Percentiles rank a stretch among this genome's conserved stretches.
These are phyloP conservation scores for Etia nguti DNA, from an alignment of 2,113 vertebrate genomes.

Conservation along the genomic window DNA sequence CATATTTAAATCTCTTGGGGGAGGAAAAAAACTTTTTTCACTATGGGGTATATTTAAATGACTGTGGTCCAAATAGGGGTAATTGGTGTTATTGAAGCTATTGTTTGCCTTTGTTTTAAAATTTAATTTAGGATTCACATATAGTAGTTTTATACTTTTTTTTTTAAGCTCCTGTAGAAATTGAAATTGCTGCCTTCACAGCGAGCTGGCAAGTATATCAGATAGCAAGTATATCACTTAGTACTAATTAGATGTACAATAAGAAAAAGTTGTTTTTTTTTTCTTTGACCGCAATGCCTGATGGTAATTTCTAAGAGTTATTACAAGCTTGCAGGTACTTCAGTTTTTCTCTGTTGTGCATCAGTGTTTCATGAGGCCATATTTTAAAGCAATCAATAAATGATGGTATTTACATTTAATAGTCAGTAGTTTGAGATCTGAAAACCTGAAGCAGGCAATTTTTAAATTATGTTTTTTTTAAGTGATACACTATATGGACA, in stretches of 20 bases:
- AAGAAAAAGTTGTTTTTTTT: neutral
- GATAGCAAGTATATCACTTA: neutral
- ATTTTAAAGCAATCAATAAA: neutral
- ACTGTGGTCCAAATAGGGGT: slow-evolving; percentile 45
- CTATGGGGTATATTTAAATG: slow-evolving; percentile 52
- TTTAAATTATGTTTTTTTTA: no score
- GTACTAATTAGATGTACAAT: neutral
- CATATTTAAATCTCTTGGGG: slow-evolving; percentile 48
- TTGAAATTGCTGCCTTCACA: slow-evolving; percentile 20
- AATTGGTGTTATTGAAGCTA: slow-evolving; percentile 46
- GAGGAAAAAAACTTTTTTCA: slow-evolving; percentile 31
- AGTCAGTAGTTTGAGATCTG: neutral
- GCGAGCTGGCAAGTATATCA: neutral
- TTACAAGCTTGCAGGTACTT: neutral
- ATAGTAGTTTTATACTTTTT: slow-evolving; percentile 3
- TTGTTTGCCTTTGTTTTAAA: slow-evolving; percentile 42
- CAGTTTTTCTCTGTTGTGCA: neutral
- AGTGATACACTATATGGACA: no score
- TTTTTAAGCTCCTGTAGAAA: slow-evolving; percentile 21
- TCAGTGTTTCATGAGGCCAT: neutral
- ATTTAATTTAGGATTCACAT: slow-evolving; percentile 22
- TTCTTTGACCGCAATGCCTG: neutral
- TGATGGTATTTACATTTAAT: neutral
- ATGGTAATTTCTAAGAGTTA: neutral
- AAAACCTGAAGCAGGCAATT: neutral